Evolutionary conservation across 2,888 invertebrate species (phyloP), one percentile per base, ranked within the genome.

Genomic region (Tenthredo mesomela): DNA sequence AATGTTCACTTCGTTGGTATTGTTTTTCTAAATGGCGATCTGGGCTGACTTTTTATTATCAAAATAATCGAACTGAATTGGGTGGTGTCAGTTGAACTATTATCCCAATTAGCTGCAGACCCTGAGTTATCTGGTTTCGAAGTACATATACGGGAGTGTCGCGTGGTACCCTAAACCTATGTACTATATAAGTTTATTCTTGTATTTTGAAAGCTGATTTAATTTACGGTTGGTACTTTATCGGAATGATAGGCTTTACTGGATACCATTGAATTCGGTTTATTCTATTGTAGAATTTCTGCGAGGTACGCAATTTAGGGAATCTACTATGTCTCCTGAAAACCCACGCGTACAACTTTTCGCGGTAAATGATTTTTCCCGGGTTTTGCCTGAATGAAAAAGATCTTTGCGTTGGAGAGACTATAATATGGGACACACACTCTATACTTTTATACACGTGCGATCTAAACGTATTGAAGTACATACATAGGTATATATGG

Each of bases 51-150:
- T 71, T 71, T 71, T n/a, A n/a, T 21, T 21, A 6, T 2, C 7
- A 7, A 71, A 71, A 37, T 18, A 4, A 50, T 50, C 50, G 50
- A 50, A 50, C 18, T 18, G 70, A 71, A 71, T 71, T 7, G 4
- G 37, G 10, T n/a, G 70, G 70, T 71, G 18, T 40, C 37, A 18
- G 37, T 6, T 71, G 40, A 40, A 71, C 70, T n/a, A 37, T 71
- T 37, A 71, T 71, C n/a, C n/a, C 70, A 71, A 71, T 71, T 40
- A 71, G 6, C n/a, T n/a, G n/a, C n/a, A n/a, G 40, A 71, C 70
- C n/a, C 18, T n/a, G 18, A 40, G 18, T 37, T 71, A 40, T 40
- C 70, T 3, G n/a, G 40, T 71, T 37, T 71, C 40, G 40, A 71
- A 40, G n/a, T 71, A 33, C 2, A 33, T 2, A 37, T n/a, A n/a